These are phyloP conservation scores for Bombus superbus DNA, from an alignment of 1,140 invertebrate genomes.

Conservation along the genomic window DNA sequence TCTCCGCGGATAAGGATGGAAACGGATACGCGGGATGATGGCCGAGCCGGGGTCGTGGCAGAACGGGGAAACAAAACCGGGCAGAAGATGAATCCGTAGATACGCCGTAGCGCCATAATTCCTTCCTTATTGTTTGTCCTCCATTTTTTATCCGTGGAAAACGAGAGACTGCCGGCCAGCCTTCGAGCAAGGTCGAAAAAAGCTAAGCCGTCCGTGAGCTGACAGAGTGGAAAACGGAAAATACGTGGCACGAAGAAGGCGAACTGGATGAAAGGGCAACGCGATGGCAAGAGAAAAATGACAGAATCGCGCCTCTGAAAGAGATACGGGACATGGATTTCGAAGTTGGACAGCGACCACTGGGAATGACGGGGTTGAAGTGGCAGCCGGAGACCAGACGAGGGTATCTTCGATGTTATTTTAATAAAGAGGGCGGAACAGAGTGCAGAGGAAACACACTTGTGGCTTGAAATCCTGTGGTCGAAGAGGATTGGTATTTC, in stretches of 20 bases:
- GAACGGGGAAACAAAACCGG: neutral
- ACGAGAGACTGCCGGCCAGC: neutral
- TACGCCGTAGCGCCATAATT: neutral
- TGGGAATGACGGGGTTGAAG: neutral
- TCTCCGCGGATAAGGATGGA: neutral
- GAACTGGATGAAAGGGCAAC: neutral
- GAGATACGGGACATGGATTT: neutral
- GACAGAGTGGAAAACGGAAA: slow-evolving; percentile 28
- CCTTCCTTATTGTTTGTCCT: slow-evolving; percentile 28
- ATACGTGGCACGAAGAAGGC: neutral
- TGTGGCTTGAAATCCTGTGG: slow-evolving; percentile 37
- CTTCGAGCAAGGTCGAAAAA: neutral
- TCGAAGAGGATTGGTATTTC: no score
- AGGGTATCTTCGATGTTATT: neutral
- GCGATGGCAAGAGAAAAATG: neutral
- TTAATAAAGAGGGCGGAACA: neutral
- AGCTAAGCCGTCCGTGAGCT: neutral
- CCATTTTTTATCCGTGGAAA: slow-evolving; percentile 9
- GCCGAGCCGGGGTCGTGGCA: neutral
- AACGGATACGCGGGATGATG: slow-evolving; percentile 7
- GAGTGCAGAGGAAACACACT: slow-evolving; percentile 35
- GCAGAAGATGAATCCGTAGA: slow-evolving; percentile 7
- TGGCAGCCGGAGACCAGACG: neutral
- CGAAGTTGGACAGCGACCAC: neutral
- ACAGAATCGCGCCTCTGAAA: neutral